Conservation (phyloP, 1,140 invertebrate genomes). For the Cydia pomonella region DNA sequence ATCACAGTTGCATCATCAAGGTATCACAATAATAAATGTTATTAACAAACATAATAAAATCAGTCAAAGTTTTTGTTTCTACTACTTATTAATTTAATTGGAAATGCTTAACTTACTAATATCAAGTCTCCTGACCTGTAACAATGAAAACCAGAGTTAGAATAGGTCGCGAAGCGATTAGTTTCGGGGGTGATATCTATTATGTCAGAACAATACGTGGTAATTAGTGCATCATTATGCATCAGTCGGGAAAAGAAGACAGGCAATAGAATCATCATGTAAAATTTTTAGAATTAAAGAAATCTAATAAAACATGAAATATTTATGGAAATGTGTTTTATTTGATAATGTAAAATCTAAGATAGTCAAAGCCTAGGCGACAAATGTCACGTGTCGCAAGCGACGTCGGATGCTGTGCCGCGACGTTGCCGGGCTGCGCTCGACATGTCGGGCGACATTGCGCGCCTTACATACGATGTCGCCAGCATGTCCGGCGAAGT, state of each 20-base stretch:
- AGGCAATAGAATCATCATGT: slow-evolving; percentile 8
- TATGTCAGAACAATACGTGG: slow-evolving; percentile 12
- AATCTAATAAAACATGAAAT: not conserved
- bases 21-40: slow-evolving; percentile 7
- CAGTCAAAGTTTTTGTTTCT: not conserved
- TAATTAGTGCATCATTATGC: slow-evolving; percentile 24
- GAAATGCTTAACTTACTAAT: slow-evolving; percentile 22
- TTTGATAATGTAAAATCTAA: not conserved
- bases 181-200: not conserved
- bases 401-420: too few species aligned
- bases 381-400: too few species aligned
- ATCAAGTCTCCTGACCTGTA: slow-evolving; percentile 42
- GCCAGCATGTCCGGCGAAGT: too few species aligned
- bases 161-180: not conserved
- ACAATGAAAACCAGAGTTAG: slow-evolving; percentile 41
- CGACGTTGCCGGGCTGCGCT: too few species aligned
- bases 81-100: not conserved
- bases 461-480: too few species aligned
- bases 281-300: not conserved
- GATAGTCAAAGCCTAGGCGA: too few species aligned
- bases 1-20: slow-evolving; percentile 24
- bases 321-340: not conserved
- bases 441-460: too few species aligned
- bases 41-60: slow-evolving; percentile 11
- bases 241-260: slow-evolving; percentile 33